Conservation (phyloP, 2,888 invertebrate genomes). For the Leptinotarsa juncta region DNA sequence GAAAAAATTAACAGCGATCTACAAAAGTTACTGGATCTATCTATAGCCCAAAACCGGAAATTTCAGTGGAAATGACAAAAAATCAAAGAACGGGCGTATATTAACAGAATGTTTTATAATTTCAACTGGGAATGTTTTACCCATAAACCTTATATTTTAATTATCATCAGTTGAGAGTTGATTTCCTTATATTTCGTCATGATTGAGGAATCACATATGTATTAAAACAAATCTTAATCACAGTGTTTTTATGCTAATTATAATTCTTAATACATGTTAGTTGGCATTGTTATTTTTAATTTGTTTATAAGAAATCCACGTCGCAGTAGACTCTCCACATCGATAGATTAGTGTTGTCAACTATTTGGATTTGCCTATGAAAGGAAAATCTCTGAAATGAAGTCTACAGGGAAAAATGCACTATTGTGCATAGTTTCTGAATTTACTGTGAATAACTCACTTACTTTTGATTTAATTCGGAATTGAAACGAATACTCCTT, state of each 20-base stretch:
- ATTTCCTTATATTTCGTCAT: background rate
- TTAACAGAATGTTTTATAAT: no score
- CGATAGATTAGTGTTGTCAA: background rate
- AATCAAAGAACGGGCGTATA: no score
- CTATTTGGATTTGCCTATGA: background rate
- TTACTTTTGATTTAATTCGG: background rate
- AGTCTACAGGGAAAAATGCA: background rate
- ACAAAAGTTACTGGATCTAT: no score
- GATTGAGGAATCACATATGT: background rate
- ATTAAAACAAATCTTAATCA: background rate
- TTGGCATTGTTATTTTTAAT: background rate
- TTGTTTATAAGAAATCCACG: background rate
- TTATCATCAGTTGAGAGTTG: no score
- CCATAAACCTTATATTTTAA: no score
- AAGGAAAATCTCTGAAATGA: background rate
- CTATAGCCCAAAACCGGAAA: no score
- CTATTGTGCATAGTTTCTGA: no score
- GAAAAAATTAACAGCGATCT: no score
- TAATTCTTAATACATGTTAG: background rate
- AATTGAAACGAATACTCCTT: background rate
- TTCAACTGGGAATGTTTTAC: no score
- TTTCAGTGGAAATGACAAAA: no score
- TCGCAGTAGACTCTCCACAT: background rate
- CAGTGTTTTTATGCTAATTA: background rate
- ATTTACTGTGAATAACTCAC: no score